phyloP scores from a whole-genome alignment of 2,888 invertebrate species.

The Strigamia transsilvanica region DNA sequence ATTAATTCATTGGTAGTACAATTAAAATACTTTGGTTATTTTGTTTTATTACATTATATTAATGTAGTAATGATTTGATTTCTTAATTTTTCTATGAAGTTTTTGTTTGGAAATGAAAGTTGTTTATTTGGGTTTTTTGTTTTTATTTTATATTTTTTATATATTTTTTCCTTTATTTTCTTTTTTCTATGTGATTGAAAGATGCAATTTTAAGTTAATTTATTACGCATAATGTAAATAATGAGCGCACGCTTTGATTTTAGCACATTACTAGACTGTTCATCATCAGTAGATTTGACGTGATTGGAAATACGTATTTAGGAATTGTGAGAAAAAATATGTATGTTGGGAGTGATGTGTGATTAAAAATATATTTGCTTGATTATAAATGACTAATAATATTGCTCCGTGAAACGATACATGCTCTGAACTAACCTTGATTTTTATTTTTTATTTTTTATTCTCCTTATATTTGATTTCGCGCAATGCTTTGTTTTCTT shows the following conservation, averaged over 20 bases:
- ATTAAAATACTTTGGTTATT: neutral
- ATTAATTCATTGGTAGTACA: neutral
- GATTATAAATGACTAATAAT: conserved; percentile 21
- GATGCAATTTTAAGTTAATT: conserved; percentile 30
- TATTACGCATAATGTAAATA: conserved; percentile 15
- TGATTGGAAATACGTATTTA: conserved; percentile 27
- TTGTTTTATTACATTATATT: conserved; percentile 27
- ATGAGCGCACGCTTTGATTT: conserved; percentile 19
- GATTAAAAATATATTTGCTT: conserved; percentile 30
- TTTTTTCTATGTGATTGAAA: conserved; percentile 7
- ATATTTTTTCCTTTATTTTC: neutral
- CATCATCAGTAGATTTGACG: conserved; percentile 26
- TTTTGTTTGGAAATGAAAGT: neutral
- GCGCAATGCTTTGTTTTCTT: conserved; percentile 25
- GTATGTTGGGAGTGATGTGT: conserved; percentile 16
- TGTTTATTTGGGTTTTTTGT: neutral
- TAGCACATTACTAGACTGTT: conserved; percentile 30
- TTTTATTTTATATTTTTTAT: no score
- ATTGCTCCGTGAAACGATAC: conserved; percentile 20
- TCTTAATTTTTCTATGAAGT: neutral
- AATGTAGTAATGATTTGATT: conserved; percentile 30
- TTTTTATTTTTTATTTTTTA: neutral
- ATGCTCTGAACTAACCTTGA: conserved; percentile 12
- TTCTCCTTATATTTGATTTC: neutral
- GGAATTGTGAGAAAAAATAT: conserved; percentile 30